A percentile compares a stretch with the other conserved stretches of the same genome.
phyloP scores from a whole-genome alignment of 2,797 vertebrate genomes.

The Pseudochirops corinnae region DNA sequence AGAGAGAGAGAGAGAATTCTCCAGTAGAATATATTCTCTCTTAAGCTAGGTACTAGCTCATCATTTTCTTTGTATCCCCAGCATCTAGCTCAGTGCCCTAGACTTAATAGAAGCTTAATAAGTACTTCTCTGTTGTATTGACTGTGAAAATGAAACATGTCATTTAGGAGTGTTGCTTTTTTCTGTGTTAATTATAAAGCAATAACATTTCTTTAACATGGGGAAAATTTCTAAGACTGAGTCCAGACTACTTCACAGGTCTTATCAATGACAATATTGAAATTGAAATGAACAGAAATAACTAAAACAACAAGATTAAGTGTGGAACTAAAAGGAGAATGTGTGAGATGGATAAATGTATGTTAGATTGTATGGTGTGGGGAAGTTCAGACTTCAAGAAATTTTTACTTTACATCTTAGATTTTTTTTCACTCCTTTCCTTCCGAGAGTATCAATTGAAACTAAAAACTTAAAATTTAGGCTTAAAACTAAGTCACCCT shows the following conservation, averaged over 20 bases:
- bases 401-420: not conserved
- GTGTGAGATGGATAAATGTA: not conserved
- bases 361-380: not conserved
- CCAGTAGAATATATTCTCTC: not conserved
- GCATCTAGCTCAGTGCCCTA: not conserved
- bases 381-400: not conserved
- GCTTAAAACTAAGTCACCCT: not conserved
- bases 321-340: not conserved
- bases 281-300: not conserved
- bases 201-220: not conserved
- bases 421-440: not conserved
- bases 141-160: not conserved
- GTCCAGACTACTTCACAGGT: not conserved
- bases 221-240: conserved; percentile 19
- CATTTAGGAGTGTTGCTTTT: not conserved
- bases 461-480: not conserved
- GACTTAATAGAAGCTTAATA: not conserved
- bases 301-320: not conserved
- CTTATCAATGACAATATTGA: not conserved
- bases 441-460: not conserved
- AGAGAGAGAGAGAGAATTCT: not conserved
- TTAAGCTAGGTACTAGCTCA: not conserved
- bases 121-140: not conserved
- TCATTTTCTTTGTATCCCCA: not conserved
- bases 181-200: not conserved